Conservation (phyloP, 2,113 vertebrate species). For the Uropsilus gracilis region DNA sequence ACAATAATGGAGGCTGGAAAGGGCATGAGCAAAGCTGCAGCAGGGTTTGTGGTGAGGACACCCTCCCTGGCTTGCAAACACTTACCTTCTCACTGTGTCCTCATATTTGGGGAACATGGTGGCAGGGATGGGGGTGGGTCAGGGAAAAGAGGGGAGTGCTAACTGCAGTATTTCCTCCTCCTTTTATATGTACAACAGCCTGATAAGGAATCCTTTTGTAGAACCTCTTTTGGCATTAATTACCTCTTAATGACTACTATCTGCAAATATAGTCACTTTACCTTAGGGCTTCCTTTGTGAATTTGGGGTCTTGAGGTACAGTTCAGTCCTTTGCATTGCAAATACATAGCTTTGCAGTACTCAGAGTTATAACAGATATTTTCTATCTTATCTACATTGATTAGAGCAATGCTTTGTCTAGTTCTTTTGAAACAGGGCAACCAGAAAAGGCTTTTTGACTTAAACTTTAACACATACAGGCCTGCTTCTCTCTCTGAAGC, state of each 20-base stretch:
- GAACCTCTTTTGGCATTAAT: neutral
- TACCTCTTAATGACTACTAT: neutral
- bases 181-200: neutral
- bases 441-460: too few species aligned
- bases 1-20: neutral
- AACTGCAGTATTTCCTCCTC: neutral
- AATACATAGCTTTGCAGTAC: neutral
- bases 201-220: neutral
- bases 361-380: neutral
- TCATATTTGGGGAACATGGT: neutral
- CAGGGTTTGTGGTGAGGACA: neutral
- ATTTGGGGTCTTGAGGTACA: neutral
- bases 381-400: neutral
- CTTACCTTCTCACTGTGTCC: neutral
- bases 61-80: neutral
- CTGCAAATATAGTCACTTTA: neutral
- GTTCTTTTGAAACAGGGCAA: too few species aligned
- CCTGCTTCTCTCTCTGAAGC: too few species aligned
- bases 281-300: neutral
- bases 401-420: neutral
- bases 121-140: too few species aligned
- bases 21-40: neutral
- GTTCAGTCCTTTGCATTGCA: neutral
- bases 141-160: neutral
- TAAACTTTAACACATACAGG: too few species aligned